Evolutionary conservation across 2,888 invertebrate species (phyloP), one percentile per base, ranked within the genome.

Genomic region (Chalcosyrphus nemorum): DNA sequence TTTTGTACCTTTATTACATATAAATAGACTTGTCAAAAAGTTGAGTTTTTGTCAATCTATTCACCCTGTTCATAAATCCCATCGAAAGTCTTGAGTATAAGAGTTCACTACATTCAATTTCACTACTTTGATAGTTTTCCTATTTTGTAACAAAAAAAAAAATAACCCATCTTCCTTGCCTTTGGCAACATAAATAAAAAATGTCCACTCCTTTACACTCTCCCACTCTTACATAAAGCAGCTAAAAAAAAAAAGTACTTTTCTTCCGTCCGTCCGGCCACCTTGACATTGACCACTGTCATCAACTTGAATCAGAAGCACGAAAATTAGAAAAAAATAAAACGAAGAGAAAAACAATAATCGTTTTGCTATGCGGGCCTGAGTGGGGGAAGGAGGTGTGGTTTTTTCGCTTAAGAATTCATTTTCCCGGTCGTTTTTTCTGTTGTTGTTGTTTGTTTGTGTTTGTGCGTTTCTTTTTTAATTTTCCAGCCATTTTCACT

Each of bases 281-380:
- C 76, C 81, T 81, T 81, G 81, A 81, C 76, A 81, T 81, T 81
- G 81, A 52, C 63, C 70, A 27, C 29, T 17, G 45, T 43, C 50
- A 52, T 35, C 75, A 57, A 27, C 38, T 27, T 7, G n/a, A 54
- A 32, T 13, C 38, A 13, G n/a, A 29, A 56, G 15, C 21, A n/a
- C 19, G 35, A 47, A 45, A 17, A 9, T 24, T 17, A 50, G 17
- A 29, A 45, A 47, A 45, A 17, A 9, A 35, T 17, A 50, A 57
- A 2, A 43, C 6, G 7, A 47, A 29, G 45, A 66, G 50, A 24
- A 72, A 38, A 52, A 59, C 35, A 66, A 74, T 56, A 41, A 71
- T 50, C 47, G 45, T 63, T 24, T 61, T 19, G 38, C 19, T 43
- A 7, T 3, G 38, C n/a, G 52, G 21, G 66, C 13, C 29, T 21